Conservation (phyloP, 2,113 vertebrate genomes). For the Mirza zaza region DNA sequence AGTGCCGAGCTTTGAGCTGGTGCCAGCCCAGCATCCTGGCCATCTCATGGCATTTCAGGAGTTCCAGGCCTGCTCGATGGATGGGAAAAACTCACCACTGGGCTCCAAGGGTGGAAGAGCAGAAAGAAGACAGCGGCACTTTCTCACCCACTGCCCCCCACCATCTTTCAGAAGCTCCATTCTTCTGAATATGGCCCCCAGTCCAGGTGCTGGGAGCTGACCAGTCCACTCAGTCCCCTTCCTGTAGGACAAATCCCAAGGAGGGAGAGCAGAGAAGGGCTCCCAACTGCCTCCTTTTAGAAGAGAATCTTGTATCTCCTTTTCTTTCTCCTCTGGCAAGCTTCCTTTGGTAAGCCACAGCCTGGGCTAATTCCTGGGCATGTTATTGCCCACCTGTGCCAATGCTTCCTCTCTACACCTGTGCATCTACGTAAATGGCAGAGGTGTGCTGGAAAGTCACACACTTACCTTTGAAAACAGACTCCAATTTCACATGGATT, state of each 20-base stretch:
- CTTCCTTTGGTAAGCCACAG: neutral
- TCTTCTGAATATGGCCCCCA: neutral
- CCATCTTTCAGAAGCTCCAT: neutral
- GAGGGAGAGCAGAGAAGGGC: neutral
- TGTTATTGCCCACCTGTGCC: neutral
- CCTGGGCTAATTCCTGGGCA: neutral
- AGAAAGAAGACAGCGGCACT: neutral
- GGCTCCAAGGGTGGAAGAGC: neutral
- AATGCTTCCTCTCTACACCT: neutral
- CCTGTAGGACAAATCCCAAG: too few relatives aligned
- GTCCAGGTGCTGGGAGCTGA: neutral
- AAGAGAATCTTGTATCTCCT: neutral
- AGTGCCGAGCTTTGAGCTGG: neutral
- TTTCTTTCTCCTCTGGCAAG: neutral
- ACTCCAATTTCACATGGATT: neutral
- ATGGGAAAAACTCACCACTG: neutral
- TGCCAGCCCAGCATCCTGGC: neutral
- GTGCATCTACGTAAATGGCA: neutral
- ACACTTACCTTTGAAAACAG: neutral
- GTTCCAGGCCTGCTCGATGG: neutral
- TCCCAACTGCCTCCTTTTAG: neutral
- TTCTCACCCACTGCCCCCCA: fast-evolving
- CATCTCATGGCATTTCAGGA: neutral
- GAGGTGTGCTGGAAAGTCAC: neutral
- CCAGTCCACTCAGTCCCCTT: too few relatives aligned